These are phyloP conservation scores for Heterodera schachtii DNA, from an alignment of 1,140 invertebrate species.

Conservation along the genomic window DNA sequence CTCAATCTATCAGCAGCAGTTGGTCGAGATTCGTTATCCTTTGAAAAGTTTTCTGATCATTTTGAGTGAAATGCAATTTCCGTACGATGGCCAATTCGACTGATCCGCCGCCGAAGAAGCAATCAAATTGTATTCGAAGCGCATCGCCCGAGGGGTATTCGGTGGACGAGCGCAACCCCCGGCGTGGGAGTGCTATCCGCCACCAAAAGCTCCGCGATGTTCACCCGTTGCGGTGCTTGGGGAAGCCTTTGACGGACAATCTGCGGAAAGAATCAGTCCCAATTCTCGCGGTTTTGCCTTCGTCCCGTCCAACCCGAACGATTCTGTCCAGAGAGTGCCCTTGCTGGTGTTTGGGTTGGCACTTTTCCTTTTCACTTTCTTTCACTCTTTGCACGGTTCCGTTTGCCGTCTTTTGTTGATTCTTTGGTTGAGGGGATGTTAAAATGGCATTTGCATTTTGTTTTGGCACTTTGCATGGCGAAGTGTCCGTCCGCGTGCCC, in stretches of 20 bases:
- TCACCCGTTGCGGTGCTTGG: constrained; percentile 24
- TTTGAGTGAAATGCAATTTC: background rate
- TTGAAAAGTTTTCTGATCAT: background rate
- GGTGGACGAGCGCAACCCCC: constrained; percentile 47
- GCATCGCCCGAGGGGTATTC: constrained; percentile 54
- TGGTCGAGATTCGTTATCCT: background rate
- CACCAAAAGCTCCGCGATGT: constrained; percentile 45
- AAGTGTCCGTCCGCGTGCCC: background rate
- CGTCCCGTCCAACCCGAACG: constrained; percentile 19
- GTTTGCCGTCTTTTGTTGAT: background rate
- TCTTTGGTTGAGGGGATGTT: background rate
- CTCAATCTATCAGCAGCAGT: background rate
- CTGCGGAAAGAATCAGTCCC: background rate
- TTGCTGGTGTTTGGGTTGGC: background rate
- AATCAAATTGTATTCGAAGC: constrained; percentile 51
- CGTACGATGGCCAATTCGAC: background rate
- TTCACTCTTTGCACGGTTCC: background rate
- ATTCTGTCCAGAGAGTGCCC: constrained; percentile 14
- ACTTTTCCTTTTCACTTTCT: background rate
- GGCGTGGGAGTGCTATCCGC: constrained; percentile 31
- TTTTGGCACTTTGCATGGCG: background rate
- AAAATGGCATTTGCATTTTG: background rate
- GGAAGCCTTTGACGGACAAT: constrained; percentile 3
- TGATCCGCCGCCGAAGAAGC: background rate
- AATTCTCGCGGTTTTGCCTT: constrained; percentile 19